Conservation (phyloP, 1,140 invertebrate genomes). For the Drosophila kikkawai region DNA sequence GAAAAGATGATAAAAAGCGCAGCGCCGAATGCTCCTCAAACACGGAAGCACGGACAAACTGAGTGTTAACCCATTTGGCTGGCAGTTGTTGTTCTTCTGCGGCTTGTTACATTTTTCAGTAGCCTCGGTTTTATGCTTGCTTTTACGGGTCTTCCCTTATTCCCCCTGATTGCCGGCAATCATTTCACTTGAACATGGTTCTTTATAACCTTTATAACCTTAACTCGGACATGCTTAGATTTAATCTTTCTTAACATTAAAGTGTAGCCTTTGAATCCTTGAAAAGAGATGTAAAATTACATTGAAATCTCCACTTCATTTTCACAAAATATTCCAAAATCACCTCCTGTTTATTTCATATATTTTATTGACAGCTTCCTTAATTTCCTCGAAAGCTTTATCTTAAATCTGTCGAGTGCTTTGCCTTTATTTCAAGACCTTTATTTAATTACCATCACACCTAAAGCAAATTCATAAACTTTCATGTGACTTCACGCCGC, state of each 20-base stretch:
- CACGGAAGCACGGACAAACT: constrained; percentile 22
- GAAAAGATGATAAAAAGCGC: constrained; percentile 53
- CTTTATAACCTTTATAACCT: constrained; percentile 4
- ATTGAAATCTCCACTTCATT: too few species aligned
- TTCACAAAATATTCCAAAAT: neutral
- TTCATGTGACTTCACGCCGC: constrained; percentile 15
- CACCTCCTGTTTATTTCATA: neutral
- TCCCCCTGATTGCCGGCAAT: constrained; percentile 46
- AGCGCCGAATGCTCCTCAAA: constrained; percentile 41
- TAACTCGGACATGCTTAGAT: neutral
- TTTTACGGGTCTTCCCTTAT: constrained; percentile 14
- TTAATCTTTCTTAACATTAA: neutral
- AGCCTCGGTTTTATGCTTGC: constrained; percentile 18
- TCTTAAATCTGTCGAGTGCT: neutral
- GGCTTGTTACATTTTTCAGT: constrained; percentile 54
- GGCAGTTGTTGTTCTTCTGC: constrained; percentile 32
- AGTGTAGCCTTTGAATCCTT: neutral
- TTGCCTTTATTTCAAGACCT: neutral
- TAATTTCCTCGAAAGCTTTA: neutral
- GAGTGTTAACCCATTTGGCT: constrained; percentile 42
- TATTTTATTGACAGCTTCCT: neutral
- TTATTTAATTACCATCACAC: constrained; percentile 29
- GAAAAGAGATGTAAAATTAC: neutral
- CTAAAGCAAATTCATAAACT: constrained; percentile 23
- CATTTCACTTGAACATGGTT: constrained; percentile 26